Evolutionary conservation across 2,113 vertebrate species (phyloP), one percentile per base, ranked within the genome.

Genomic region (Pygoscelis antarcticus): DNA sequence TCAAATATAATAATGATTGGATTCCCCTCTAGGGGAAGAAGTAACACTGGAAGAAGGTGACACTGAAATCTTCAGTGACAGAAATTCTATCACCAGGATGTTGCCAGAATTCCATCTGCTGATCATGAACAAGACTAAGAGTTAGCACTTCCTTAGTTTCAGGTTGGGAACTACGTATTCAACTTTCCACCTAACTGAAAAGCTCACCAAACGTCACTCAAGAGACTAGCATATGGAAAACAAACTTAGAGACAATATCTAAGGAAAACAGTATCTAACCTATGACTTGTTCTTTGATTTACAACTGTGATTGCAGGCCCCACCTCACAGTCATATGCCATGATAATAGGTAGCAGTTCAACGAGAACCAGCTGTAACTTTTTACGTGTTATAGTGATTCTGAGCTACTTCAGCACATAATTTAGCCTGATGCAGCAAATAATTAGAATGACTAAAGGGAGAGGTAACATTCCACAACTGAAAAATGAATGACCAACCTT

Each of bases 261-360:
- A 95, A 90, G 95, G 89, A 97, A 97, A 96, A 97, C 89, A 97
- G 87, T 47, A 77, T 84, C 87, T 94, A 96, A 96, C 94, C 95
- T 97, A 89, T 97, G 97, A 96, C 89, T 96, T 66, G 96, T 86
- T 96, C 89, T 93, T 89, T 94, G 91, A 96, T 97, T 97, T 97
- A 97, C 94, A 92, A 40, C 94, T 71, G n/a, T 8, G 93, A 97
- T 97, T 97, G 93, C 83, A 81, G 64, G 94, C 94, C 91, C 84
- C 95, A 97, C 95, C 97, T 94, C 68, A 55, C 51, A 75, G 94
- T 96, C 96, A 97, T 94, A 96, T 83, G 76, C 92, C 27, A 34
- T 16, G 70, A 61, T 70, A 94, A 83, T 64, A 94, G 87, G 95
- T 26, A 94, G 94, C 83, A 97, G 87, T 93, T 97, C 94, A 96